phyloP scores from a whole-genome alignment of 2,113 vertebrate genomes.

The Prinia subflava region DNA sequence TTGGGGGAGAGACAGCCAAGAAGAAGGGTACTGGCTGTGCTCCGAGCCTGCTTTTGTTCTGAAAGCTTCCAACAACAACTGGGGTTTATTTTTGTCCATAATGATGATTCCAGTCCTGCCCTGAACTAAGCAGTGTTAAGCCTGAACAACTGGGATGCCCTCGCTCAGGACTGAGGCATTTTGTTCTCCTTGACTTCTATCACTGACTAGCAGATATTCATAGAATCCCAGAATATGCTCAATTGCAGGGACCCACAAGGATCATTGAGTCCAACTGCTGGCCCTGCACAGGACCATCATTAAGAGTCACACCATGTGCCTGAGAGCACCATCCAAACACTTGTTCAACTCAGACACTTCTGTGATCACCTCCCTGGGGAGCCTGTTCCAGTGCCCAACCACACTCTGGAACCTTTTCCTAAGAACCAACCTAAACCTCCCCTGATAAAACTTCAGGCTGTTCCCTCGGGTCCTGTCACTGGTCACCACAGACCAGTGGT shows the following conservation, averaged over 20 bases:
- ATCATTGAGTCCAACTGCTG: neutral
- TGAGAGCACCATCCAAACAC: neutral
- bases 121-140: neutral
- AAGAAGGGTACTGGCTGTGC: neutral
- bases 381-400: no score
- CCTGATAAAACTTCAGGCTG: neutral
- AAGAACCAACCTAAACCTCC: neutral
- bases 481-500: no score
- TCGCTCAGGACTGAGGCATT: fast-evolving
- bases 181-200: neutral
- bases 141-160: neutral
- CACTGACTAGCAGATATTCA: neutral
- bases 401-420: neutral
- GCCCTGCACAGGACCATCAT: neutral
- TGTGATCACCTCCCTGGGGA: neutral
- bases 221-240: neutral
- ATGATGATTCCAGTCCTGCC: neutral
- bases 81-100: slow-evolving; percentile 26
- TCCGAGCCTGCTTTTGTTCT: neutral
- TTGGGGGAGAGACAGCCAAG: neutral
- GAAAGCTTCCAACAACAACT: neutral
- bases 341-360: neutral
- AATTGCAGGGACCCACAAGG: neutral
- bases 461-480: neutral
- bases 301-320: neutral